phyloP scores from a whole-genome alignment of 2,797 vertebrate species.

The Macrochelys suwanniensis region DNA sequence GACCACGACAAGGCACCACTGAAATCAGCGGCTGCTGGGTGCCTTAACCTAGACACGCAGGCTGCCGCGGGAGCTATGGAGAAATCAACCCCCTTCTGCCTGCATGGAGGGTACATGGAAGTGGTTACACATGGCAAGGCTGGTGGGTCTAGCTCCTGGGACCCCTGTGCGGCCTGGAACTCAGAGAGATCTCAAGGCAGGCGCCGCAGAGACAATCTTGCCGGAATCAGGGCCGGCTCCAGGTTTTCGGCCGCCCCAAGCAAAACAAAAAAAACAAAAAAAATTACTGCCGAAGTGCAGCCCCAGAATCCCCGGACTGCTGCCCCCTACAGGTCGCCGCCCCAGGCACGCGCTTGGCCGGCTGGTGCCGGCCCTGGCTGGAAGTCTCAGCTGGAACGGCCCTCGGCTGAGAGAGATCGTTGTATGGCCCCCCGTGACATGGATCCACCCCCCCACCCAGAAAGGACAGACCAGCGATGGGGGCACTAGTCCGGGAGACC shows the following conservation, averaged over 20 bases:
- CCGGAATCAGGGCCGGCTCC: constrained; percentile 15
- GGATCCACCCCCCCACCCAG: too few species aligned
- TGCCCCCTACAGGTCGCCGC: too few species aligned
- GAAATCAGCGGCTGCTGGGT: rapidly evolving
- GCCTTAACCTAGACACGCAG: background rate
- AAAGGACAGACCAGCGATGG: background rate
- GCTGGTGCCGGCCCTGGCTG: background rate
- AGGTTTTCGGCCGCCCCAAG: too few species aligned
- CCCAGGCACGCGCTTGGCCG: too few species aligned
- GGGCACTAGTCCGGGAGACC: background rate
- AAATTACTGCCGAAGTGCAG: too few species aligned
- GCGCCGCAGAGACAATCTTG: background rate
- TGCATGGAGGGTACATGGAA: background rate
- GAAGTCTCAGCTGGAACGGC: background rate
- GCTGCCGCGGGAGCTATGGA: background rate
- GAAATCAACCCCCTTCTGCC: background rate
- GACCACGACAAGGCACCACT: rapidly evolving
- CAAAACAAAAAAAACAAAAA: too few species aligned
- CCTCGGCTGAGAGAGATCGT: background rate
- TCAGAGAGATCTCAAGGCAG: background rate
- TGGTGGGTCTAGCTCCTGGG: background rate
- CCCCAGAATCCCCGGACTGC: too few species aligned
- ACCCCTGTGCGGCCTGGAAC: background rate
- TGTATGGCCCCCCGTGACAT: background rate
- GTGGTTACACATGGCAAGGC: background rate